Base-by-base conservation (phyloP, 2,888 invertebrate genomes). In the Nezara viridula region DNA sequence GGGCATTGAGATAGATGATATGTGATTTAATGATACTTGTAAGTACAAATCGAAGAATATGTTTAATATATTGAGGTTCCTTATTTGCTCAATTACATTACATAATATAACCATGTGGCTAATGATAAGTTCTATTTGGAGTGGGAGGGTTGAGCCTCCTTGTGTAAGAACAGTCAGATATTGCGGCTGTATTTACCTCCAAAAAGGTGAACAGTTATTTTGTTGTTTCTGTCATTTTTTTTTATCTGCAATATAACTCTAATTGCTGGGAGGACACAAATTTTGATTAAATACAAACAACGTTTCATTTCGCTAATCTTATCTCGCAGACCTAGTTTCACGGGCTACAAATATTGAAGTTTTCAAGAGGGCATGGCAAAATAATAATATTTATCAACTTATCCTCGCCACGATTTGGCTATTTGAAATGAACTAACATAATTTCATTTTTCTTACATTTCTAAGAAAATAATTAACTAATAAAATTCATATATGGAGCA, bases 201-300 rank as follows among this genome's bases (percentile, higher is more conserved):
- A 40, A 2, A 12, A 9, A 24, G 14, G n/a, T 14, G 12, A 7
- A 81, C 24, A n/a, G n/a, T n/a, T 47, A 44, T n/a, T 44, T n/a
- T 47, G 24, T n/a, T 12, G 81, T 81, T 12, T 3, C 44, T 44
- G 81, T 81, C 81, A 40, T 44, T 44, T 44, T 44, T 37, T 37
- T 47, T 81, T 81, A 81, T 81, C 81, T 81, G 5, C 44, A n/a
- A 81, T 47, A 81, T 47, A n/a, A 44, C 32, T 66, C 32, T 81
- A 47, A n/a, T 44, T 40, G n/a, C n/a, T n/a, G n/a, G 1, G 21
- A n/a, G 81, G n/a, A 81, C 81, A 81, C 24, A 40, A 24, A 44
- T 40, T 81, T 81, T 81, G 44, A 81, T 81, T 81, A 81, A 81
- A 81, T 37, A 81, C 81, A 81, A 81, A 81, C 44, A 81, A n/a